phyloP scores from a whole-genome alignment of 2,113 vertebrate genomes.

The Chaetura pelagica region DNA sequence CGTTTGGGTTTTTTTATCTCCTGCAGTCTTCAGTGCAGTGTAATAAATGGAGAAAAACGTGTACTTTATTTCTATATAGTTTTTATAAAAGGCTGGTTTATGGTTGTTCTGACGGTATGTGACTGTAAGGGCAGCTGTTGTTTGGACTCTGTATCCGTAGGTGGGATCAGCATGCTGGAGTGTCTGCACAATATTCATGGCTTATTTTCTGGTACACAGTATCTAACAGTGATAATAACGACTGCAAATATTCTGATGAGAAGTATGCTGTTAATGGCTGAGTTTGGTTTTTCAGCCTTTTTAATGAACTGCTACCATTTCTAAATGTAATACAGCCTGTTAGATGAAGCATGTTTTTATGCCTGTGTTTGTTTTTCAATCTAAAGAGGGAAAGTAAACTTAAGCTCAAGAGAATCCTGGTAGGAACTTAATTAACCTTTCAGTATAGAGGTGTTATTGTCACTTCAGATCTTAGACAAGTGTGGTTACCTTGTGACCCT shows the following conservation, averaged over 20 bases:
- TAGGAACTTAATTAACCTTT: conserved; percentile 48
- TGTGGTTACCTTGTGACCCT: conserved; percentile 11
- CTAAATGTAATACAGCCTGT: background rate
- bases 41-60: conserved; percentile 16
- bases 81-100: conserved; percentile 11
- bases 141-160: background rate
- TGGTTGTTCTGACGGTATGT: background rate
- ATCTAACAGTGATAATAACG: background rate
- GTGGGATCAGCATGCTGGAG: background rate
- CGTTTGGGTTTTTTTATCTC: background rate
- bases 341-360: background rate
- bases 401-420: background rate
- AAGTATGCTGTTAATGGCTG: background rate
- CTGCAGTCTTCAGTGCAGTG: background rate
- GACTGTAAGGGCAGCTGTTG: background rate
- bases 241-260: background rate
- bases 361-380: background rate
- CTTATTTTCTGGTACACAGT: background rate
- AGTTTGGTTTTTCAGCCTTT: conserved; percentile 17
- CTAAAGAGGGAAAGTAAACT: background rate
- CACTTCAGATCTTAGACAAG: background rate
- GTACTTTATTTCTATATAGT: background rate
- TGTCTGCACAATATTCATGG: background rate
- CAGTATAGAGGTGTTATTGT: background rate
- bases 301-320: background rate